These are phyloP conservation scores for Trematomus bernacchii DNA, from an alignment of 2,797 vertebrate genomes.

Conservation along the genomic window DNA sequence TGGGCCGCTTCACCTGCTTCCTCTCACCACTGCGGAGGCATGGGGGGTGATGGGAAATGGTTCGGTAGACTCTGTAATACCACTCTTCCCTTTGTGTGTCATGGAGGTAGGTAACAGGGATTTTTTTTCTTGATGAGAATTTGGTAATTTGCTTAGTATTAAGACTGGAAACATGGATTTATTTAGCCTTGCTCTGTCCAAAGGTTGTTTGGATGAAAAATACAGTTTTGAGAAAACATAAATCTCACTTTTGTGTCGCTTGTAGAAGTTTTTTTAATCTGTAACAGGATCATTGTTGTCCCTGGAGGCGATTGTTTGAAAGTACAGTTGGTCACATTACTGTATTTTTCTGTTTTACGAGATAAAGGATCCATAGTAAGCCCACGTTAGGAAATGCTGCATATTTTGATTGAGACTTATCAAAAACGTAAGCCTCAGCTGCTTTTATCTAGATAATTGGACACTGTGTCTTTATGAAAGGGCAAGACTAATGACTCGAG, in stretches of 20 bases:
- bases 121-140: not conserved
- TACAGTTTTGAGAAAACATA: not conserved
- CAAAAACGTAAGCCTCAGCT: not conserved
- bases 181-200: too few relatives aligned
- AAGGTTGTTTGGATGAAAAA: too few relatives aligned
- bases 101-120: conserved; percentile 11
- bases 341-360: too few relatives aligned
- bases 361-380: not conserved
- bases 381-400: too few relatives aligned
- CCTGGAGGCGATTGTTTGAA: too few relatives aligned
- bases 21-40: conserved; percentile 35
- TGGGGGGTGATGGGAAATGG: conserved; percentile 40
- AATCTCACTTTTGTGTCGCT: not conserved
- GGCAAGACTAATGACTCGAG: not conserved
- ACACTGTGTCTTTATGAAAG: not conserved
- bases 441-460: not conserved
- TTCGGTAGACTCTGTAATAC: not conserved
- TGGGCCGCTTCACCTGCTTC: conserved; percentile 8
- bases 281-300: too few relatives aligned
- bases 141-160: not conserved
- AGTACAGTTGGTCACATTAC: too few relatives aligned
- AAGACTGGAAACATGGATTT: too few relatives aligned
- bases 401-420: too few relatives aligned
- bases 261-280: not conserved
- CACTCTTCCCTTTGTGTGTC: conserved; percentile 34